Percentiles rank a stretch among this genome's conserved stretches.
phyloP scores from a whole-genome alignment of 2,113 vertebrate species.

The Heterotis niloticus region DNA sequence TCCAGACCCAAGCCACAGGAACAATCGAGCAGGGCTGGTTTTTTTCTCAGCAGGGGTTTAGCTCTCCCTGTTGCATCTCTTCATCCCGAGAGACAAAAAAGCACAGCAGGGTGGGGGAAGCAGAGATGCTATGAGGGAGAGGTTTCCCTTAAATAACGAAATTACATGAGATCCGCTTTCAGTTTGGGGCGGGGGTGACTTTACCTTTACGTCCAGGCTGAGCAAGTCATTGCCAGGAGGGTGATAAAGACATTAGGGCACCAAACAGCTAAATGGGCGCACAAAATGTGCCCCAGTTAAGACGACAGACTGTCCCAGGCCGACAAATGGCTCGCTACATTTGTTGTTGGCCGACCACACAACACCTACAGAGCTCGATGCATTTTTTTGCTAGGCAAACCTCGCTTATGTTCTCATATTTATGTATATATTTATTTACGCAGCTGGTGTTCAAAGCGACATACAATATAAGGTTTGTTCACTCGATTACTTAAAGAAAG shows the following conservation, averaged over 20 bases:
- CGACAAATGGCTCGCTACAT: conserved; percentile 7
- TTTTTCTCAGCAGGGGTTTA: no score
- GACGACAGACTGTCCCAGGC: neutral
- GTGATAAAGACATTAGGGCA: conserved; percentile 10
- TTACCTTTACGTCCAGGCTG: neutral
- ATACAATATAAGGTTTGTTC: no score
- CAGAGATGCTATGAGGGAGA: neutral
- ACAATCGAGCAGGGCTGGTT: no score
- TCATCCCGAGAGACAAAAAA: no score
- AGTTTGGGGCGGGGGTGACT: neutral
- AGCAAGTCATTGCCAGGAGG: conserved; percentile 6
- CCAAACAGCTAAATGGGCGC: neutral
- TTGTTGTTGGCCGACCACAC: neutral
- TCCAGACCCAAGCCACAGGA: no score
- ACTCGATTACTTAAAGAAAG: no score
- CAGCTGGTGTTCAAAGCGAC: neutral
- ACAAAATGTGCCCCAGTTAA: neutral
- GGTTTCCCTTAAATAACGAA: neutral
- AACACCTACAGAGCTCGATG: no score
- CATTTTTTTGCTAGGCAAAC: no score
- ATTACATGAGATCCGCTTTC: neutral
- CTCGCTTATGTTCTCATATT: neutral
- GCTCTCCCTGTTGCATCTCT: no score
- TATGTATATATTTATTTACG: neutral
- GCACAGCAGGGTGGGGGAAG: neutral